These are phyloP conservation scores for Himalopsyche kuldschensis DNA, from an alignment of 2,888 invertebrate species.

Conservation along the genomic window DNA sequence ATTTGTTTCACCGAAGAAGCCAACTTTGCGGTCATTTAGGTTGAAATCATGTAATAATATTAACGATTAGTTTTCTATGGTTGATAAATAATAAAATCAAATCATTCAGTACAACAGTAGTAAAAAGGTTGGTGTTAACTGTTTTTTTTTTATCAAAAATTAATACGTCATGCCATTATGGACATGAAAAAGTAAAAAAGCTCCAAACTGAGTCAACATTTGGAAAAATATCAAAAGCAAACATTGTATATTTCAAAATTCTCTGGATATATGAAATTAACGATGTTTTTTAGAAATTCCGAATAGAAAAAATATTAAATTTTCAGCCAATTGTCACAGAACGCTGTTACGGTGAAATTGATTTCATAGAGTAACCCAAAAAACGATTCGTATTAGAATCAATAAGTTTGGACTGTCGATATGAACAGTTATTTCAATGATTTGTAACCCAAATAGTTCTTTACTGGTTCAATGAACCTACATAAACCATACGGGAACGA, in stretches of 20 bases:
- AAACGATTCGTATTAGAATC: not conserved
- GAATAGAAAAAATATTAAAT: not conserved
- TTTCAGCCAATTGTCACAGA: not conserved
- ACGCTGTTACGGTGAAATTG: not conserved
- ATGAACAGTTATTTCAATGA: too few relatives aligned
- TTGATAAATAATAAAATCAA: too few relatives aligned
- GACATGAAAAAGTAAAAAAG: not conserved
- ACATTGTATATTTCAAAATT: not conserved
- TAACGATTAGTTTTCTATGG: too few relatives aligned
- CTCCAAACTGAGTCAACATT: not conserved
- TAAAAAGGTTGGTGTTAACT: not conserved
- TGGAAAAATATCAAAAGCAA: not conserved
- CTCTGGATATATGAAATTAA: not conserved
- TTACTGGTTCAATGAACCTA: too few relatives aligned
- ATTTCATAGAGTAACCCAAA: not conserved
- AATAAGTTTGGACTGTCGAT: too few relatives aligned
- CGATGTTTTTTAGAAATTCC: not conserved
- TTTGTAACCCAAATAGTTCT: too few relatives aligned
- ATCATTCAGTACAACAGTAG: too few relatives aligned
- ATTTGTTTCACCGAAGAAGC: too few relatives aligned
- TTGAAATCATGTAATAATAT: too few relatives aligned
- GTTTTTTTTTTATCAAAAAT: not conserved
- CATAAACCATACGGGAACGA: too few relatives aligned
- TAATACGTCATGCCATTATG: not conserved
- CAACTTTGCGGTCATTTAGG: too few relatives aligned